A percentile compares a stretch with the other conserved stretches of the same genome.
Evolutionary conservation across 2,113 vertebrate species (phyloP).

Genomic region (Elanoides forficatus): DNA sequence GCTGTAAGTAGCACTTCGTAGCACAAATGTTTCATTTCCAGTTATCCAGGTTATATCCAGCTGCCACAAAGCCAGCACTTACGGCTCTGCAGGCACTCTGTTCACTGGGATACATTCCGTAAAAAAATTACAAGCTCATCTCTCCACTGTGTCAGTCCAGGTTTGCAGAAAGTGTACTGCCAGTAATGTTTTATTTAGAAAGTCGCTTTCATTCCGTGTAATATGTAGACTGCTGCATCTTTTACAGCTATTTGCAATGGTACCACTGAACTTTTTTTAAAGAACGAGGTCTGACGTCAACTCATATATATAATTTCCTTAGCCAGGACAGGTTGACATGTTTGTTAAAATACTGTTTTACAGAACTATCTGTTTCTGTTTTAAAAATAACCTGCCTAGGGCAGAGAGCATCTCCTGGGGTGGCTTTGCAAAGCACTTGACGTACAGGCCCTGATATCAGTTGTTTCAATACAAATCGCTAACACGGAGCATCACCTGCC

Average conservation of each 20-base stretch:
- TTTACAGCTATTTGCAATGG: neutral
- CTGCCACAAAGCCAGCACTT: neutral
- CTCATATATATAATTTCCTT: neutral
- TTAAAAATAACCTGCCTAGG: neutral
- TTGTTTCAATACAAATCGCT: neutral
- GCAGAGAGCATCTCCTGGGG: neutral
- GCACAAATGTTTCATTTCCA: neutral
- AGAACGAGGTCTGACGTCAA: neutral
- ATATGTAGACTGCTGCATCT: neutral
- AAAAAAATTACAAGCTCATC: neutral
- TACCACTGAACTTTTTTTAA: neutral
- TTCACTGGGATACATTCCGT: neutral
- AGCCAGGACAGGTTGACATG: neutral
- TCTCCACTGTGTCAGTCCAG: neutral
- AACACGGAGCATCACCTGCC: neutral
- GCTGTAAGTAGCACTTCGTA: neutral
- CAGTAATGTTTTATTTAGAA: neutral
- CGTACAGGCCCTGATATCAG: rapidly evolving
- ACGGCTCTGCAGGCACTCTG: neutral
- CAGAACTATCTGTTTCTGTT: neutral
- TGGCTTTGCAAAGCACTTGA: neutral
- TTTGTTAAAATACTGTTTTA: neutral
- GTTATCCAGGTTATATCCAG: neutral
- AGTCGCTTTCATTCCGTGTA: neutral
- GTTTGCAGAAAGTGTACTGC: neutral